phyloP scores from a whole-genome alignment of 1,140 invertebrate species.

The Penaeus chinensis region DNA sequence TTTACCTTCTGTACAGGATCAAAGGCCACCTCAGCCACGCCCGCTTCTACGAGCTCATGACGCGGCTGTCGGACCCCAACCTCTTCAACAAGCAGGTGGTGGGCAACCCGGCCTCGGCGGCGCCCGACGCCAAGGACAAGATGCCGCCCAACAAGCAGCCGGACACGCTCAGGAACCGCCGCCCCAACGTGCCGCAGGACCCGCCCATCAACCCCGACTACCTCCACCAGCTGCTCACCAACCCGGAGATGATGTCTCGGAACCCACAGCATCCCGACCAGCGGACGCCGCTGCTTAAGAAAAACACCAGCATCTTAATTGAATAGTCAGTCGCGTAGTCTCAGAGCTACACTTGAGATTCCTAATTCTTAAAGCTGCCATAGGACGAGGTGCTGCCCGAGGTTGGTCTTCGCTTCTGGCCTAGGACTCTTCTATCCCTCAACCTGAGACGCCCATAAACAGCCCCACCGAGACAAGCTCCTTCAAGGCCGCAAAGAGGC shows the following conservation, averaged over 20 bases:
- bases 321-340: constrained; percentile 25
- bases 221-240: constrained; percentile 40
- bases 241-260: constrained; percentile 36
- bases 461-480: too few relatives aligned
- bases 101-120: not conserved
- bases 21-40: constrained; percentile 53
- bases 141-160: constrained; percentile 36
- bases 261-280: constrained; percentile 37
- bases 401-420: too few relatives aligned
- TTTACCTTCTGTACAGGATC: constrained; percentile 51
- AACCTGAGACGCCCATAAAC: too few relatives aligned
- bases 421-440: too few relatives aligned
- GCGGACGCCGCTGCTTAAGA: constrained; percentile 42
- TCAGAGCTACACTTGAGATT: not conserved
- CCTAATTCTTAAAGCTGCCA: not conserved
- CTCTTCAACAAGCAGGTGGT: constrained; percentile 16
- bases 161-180: constrained; percentile 44
- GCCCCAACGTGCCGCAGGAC: constrained; percentile 43
- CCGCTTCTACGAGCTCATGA: constrained; percentile 51
- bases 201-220: constrained; percentile 55
- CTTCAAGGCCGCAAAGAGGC: too few relatives aligned
- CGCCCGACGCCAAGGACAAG: constrained; percentile 38
- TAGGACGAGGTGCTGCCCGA: too few relatives aligned
- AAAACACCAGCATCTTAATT: constrained; percentile 56
- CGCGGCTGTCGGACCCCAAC: constrained; percentile 42